phyloP scores from a whole-genome alignment of 1,140 invertebrate species.

The Andrena cerasifolii region DNA sequence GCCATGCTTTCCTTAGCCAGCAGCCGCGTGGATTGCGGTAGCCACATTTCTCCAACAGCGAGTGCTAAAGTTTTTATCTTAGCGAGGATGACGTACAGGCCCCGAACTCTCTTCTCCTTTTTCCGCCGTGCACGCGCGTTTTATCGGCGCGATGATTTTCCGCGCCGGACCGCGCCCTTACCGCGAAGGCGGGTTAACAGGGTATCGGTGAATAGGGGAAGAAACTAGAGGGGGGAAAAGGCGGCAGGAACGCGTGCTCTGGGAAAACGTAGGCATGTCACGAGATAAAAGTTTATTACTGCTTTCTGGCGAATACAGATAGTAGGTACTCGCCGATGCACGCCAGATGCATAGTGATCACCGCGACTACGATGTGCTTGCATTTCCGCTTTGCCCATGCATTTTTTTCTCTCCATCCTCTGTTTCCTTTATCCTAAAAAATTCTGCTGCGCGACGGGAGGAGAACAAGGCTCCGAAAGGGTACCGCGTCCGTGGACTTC shows the following conservation, averaged over 20 bases:
- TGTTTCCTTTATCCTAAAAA: too few species aligned
- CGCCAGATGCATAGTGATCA: constrained; percentile 26
- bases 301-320: constrained; percentile 30
- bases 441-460: too few species aligned
- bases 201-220: not conserved
- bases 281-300: constrained; percentile 64
- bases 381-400: too few species aligned
- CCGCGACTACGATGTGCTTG: not conserved
- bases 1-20: not conserved
- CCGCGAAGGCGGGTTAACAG: not conserved
- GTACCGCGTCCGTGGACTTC: too few species aligned
- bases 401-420: not conserved
- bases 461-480: too few species aligned
- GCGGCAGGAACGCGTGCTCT: constrained; percentile 1
- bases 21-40: not conserved
- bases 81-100: constrained; percentile 37
- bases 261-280: constrained; percentile 30
- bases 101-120: not conserved
- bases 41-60: constrained; percentile 47
- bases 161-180: not conserved
- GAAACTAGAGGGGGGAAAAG: not conserved
- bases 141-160: constrained; percentile 37
- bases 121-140: constrained; percentile 29
- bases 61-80: constrained; percentile 61
- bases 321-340: constrained; percentile 29